phyloP scores from a whole-genome alignment of 2,797 vertebrate genomes.

The Hyperoplus immaculatus region DNA sequence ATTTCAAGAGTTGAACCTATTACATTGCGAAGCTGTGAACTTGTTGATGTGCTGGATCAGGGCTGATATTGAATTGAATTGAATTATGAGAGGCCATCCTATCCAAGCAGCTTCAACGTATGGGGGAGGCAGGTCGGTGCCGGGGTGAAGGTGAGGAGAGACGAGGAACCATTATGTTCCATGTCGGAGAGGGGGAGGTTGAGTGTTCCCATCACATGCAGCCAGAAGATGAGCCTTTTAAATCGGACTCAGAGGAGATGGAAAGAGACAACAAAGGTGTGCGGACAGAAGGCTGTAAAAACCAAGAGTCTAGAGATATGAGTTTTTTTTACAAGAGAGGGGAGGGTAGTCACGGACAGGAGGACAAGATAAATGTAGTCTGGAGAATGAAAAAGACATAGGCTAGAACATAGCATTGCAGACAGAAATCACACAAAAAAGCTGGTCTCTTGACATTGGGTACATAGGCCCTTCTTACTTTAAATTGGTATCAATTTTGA shows the following conservation, averaged over 20 bases:
- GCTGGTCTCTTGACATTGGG: too few relatives aligned
- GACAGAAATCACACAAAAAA: background rate
- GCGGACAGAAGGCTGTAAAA: constrained; percentile 4
- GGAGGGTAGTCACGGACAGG: background rate
- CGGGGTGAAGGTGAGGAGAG: constrained; percentile 60
- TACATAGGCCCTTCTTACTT: too few relatives aligned
- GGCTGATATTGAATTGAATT: constrained; percentile 62
- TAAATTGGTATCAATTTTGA: background rate
- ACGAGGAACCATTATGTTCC: constrained; percentile 34
- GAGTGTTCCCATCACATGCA: constrained; percentile 19
- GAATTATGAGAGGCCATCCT: constrained; percentile 56
- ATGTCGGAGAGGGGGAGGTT: constrained; percentile 20
- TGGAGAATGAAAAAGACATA: background rate
- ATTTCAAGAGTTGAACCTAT: constrained; percentile 30
- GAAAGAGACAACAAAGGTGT: constrained; percentile 24
- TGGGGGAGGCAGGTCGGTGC: constrained; percentile 26
- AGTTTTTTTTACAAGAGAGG: constrained; percentile 7
- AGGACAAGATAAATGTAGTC: constrained; percentile 8
- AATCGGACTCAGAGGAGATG: constrained; percentile 47
- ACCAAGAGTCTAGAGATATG: background rate
- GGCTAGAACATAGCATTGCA: background rate
- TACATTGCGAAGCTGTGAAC: constrained; percentile 54
- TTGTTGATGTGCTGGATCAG: constrained; percentile 53
- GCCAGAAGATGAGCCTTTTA: constrained; percentile 38
- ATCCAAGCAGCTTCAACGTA: constrained; percentile 41